Base-by-base conservation (phyloP, 2,888 invertebrate species). In the Lasius platythorax region DNA sequence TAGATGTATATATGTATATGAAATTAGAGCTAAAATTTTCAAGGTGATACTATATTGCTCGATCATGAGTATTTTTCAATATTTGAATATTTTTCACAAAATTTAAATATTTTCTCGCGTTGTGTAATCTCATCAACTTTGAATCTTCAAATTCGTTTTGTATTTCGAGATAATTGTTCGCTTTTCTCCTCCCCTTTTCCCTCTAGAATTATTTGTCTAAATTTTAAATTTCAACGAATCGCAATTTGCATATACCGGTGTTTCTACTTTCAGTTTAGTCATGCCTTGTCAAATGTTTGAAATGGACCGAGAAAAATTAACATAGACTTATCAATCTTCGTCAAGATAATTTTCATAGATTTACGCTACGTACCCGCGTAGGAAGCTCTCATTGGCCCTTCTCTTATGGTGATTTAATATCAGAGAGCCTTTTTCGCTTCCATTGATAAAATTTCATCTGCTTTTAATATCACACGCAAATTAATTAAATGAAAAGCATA, bases 401-500 rank as follows among this genome's bases (percentile, higher is more conserved):
- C 66, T 40, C 66, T 37, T 15, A 12, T 11, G 8, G 1, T n/a
- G 33, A 76, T 50, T 76, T 76, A 67, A 76, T 50, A 75, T 50
- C 63, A 8, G 15, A 63, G 12, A 43, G 40, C 8, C 30, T 37
- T 66, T 50, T 68, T 15, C 15, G 23, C 12, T 50, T 50, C 40
- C n/a, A 30, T 78, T 40, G 53, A 78, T 67, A 67, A 37, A 68
- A 67, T 68, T 56, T 56, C 30, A 68, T 79, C 73, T 61, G 72
- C 30, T 79, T 79, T 72, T 61, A 61, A 79, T 40, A 68, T 73
- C 74, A 72, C 30, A 15, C 12, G 33, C 79, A 58, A 72, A 79
- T 79, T 79, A 79, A 73, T 79, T 72, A 79, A 79, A 73, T 73
- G 58, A 61, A 78, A 79, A 79, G 43, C 28, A 46, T 12, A 33